Evolutionary conservation across 2,113 vertebrate species (phyloP), one percentile per base, ranked within the genome.

Genomic region (Lepus timidus): DNA sequence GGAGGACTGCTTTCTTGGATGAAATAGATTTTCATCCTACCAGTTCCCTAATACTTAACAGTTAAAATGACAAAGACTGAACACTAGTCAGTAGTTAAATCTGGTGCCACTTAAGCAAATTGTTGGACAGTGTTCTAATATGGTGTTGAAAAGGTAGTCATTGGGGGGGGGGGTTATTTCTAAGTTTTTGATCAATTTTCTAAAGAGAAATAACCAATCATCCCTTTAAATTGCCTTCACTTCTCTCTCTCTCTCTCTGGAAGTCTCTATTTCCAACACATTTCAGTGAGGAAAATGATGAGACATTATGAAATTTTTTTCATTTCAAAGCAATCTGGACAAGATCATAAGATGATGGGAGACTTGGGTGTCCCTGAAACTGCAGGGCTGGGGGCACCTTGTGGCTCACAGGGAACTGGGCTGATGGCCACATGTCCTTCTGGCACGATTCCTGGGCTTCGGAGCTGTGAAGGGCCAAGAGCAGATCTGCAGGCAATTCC

Each of bases 361-460:
- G 73, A 79, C 27, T 27, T 22, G 23, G 10, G 68, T 95, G 74
- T 79, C 64, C 71, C 78, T 6, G 74, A 81, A 78, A 74, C 31
- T 36, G 33, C 65, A 68, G 14, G 17, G 11, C 4, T 22, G 16
- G 70, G 52, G 25, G 55, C 39, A 13, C 33, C 39, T 55, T 44
- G 52, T 3, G 36, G 65, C 85, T 90, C 73, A 74, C 81, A 82
- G 74, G 71, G 85, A 87, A 93, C 76, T 29, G 51, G 67, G 55
- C 64, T 23, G 29, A 94, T 61, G 55, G 51, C 90, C 94, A 92
- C 88, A 80, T 23, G 51, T 85, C 78, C 64, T 96, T 82, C 94
- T 94, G 85, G 90, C 85, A 14, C 6, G 25, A 29, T 93, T 95
- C 94, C 82, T 92, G 92, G 49, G 75, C 81, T 90, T 70, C 10